These are phyloP conservation scores for Chelmon rostratus DNA, from an alignment of 2,797 vertebrate genomes.

Conservation along the genomic window DNA sequence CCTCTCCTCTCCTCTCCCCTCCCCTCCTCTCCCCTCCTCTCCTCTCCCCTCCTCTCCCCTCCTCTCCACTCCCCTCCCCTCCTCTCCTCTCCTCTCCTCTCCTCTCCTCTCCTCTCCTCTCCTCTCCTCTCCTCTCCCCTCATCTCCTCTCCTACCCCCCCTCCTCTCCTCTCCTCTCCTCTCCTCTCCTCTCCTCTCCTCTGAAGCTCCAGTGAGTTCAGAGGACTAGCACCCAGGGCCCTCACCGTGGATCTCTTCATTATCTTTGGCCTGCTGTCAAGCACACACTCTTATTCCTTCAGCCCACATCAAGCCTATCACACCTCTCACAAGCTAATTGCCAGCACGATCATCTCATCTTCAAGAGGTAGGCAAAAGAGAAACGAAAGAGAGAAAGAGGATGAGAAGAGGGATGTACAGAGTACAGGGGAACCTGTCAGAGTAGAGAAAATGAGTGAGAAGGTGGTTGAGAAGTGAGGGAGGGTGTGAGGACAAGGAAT, in stretches of 20 bases:
- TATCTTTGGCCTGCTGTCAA: slow-evolving; percentile 62
- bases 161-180: background rate
- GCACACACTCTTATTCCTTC: slow-evolving; percentile 44
- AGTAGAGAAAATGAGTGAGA: slow-evolving; percentile 25
- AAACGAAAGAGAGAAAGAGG: slow-evolving; percentile 20
- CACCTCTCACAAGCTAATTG: slow-evolving; percentile 66
- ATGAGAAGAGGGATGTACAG: slow-evolving; percentile 13
- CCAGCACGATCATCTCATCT: slow-evolving; percentile 60
- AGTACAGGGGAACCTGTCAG: slow-evolving; percentile 8
- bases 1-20: background rate
- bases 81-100: background rate
- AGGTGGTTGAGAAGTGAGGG: slow-evolving; percentile 21
- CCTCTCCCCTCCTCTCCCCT: background rate
- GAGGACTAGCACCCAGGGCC: slow-evolving; percentile 32
- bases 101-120: slow-evolving; percentile 8
- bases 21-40: background rate
- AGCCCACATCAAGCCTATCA: slow-evolving; percentile 41
- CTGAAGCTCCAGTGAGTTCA: slow-evolving; percentile 28
- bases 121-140: background rate
- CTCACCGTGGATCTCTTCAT: slow-evolving; percentile 63
- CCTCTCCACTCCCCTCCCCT: no score
- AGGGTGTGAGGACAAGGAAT: slow-evolving; percentile 25
- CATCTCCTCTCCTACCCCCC: slow-evolving; percentile 11
- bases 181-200: slow-evolving; percentile 9
- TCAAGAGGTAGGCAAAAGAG: slow-evolving; percentile 38